Evolutionary conservation across 2,888 invertebrate genomes (phyloP).

Genomic region (Sinotaia quadrata): DNA sequence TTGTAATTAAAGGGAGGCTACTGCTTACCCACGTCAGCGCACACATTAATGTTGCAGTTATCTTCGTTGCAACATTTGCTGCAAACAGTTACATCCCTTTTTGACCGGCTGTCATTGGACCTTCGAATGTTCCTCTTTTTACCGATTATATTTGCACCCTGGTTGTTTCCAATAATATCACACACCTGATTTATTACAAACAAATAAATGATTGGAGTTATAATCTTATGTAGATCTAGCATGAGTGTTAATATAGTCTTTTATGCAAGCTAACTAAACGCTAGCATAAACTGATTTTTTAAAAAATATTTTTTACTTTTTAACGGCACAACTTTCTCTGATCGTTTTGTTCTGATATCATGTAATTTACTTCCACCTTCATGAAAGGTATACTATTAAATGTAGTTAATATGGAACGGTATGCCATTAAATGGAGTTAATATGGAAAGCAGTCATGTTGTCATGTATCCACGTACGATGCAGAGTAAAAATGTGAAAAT

Average conservation of each 20-base stretch:
- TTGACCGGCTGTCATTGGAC: background rate
- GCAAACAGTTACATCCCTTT: conserved; percentile 31
- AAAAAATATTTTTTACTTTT: no score
- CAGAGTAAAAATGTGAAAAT: no score
- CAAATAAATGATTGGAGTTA: background rate
- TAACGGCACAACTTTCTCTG: no score
- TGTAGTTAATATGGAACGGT: no score
- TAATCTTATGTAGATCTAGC: no score
- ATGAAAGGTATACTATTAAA: no score
- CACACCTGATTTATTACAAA: conserved; percentile 14
- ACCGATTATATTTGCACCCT: background rate
- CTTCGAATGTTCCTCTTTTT: conserved; percentile 21
- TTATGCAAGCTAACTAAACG: background rate
- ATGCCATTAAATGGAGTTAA: no score
- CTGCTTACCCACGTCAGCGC: conserved; percentile 20
- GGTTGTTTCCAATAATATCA: conserved; percentile 14
- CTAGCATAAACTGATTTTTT: background rate
- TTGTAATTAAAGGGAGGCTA: no score
- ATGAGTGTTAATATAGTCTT: background rate
- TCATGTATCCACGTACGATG: no score
- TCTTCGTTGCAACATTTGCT: conserved; percentile 28
- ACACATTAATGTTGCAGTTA: conserved; percentile 24
- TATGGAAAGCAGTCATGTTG: no score
- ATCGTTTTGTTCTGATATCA: no score
- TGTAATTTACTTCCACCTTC: no score